Evolutionary conservation across 2,888 invertebrate species (phyloP).

Genomic region (Zootermopsis nevadensis): DNA sequence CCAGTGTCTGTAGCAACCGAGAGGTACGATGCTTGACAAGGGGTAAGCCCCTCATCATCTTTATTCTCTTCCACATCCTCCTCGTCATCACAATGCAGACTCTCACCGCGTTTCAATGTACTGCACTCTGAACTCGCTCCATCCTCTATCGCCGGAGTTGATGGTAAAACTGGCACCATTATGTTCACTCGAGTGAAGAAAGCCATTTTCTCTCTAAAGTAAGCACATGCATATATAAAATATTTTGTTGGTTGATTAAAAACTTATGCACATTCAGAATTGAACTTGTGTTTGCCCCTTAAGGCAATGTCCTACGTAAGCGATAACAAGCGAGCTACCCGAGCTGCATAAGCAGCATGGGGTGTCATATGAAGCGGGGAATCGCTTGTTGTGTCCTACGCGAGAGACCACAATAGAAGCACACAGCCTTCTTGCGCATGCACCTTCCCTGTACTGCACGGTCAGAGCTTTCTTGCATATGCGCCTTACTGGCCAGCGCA

Average conservation of each 20-base stretch:
- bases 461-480: no score
- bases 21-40: constrained; percentile 25
- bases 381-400: no score
- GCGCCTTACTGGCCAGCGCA: no score
- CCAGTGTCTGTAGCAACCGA: not conserved
- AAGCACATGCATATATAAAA: no score
- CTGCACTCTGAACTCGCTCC: constrained; percentile 55
- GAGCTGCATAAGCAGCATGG: no score
- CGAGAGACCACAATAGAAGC: no score
- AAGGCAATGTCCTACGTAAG: no score
- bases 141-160: constrained; percentile 66
- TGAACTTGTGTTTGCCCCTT: no score
- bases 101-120: constrained; percentile 54
- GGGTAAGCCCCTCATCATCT: constrained; percentile 37
- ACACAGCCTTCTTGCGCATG: no score
- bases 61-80: constrained; percentile 55
- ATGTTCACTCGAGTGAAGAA: constrained; percentile 89
- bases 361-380: no score
- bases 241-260: not conserved
- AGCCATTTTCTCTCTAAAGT: constrained; percentile 92
- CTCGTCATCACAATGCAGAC: constrained; percentile 57
- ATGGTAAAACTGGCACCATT: constrained; percentile 80
- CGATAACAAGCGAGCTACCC: no score
- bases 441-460: no score
- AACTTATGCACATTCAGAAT: not conserved